These are phyloP conservation scores for Rhipidura dahli DNA, from an alignment of 2,113 vertebrate species.

Conservation along the genomic window DNA sequence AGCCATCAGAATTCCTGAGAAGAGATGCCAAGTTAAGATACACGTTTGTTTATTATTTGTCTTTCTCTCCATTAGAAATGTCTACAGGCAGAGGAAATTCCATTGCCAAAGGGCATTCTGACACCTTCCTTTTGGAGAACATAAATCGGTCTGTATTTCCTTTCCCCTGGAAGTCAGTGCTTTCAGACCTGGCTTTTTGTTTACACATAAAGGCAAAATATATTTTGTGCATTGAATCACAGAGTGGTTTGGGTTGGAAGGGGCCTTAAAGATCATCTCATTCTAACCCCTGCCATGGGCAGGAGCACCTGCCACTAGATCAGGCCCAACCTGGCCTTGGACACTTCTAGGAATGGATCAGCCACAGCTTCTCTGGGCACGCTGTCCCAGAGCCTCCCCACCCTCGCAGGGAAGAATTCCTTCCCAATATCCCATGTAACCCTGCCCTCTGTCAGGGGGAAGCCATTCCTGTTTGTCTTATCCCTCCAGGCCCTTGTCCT, in stretches of 20 bases:
- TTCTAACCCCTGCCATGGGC: neutral
- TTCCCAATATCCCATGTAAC: neutral
- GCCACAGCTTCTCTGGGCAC: neutral
- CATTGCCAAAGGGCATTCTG: conserved; percentile 83
- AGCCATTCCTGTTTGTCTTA: neutral
- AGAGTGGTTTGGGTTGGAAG: neutral
- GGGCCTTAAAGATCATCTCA: neutral
- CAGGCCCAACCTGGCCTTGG: neutral
- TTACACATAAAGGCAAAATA: neutral
- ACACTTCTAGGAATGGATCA: neutral
- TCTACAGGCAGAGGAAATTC: conserved; percentile 72
- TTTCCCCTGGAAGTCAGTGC: neutral
- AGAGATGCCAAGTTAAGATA: neutral
- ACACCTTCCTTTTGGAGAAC: conserved; percentile 82
- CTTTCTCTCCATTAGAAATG: conserved; percentile 60
- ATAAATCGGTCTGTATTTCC: conserved; percentile 29
- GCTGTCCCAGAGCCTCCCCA: neutral
- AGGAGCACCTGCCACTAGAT: neutral
- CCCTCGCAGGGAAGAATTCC: neutral
- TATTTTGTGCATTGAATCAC: neutral
- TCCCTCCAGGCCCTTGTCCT: too few relatives aligned
- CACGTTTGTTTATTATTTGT: neutral
- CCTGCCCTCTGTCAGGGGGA: neutral
- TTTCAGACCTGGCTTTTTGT: neutral
- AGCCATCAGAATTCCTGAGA: neutral